These are phyloP conservation scores for Hartigia nigra DNA, from an alignment of 2,888 invertebrate genomes.

Conservation along the genomic window DNA sequence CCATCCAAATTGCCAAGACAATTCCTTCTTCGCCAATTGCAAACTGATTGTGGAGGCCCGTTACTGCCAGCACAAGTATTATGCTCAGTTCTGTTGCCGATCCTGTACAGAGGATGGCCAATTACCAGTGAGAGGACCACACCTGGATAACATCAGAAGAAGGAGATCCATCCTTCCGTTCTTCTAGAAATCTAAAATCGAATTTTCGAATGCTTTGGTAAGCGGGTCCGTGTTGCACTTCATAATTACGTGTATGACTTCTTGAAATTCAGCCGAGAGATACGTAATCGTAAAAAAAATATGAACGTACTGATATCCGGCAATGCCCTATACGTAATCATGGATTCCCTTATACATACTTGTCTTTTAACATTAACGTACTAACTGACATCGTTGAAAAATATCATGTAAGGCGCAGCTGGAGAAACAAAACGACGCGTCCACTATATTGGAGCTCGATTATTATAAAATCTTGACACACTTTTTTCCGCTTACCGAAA, in stretches of 20 bases:
- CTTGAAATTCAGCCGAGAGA: neutral
- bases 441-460: neutral
- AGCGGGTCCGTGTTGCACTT: conserved; percentile 11
- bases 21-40: conserved; percentile 90
- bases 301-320: neutral
- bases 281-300: neutral
- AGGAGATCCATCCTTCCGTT: conserved; percentile 35
- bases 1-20: conserved; percentile 87
- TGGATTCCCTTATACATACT: neutral
- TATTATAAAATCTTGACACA: neutral
- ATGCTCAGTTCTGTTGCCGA: conserved; percentile 93
- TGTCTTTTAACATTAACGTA: neutral
- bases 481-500: conserved; percentile 31
- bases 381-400: neutral
- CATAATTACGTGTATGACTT: neutral
- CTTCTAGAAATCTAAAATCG: conserved; percentile 16
- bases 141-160: conserved; percentile 57
- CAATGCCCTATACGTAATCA: neutral
- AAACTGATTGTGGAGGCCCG: conserved; percentile 84
- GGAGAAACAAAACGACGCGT: neutral
- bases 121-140: conserved; percentile 69
- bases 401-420: neutral
- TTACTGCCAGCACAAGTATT: conserved; percentile 90
- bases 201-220: conserved; percentile 11
- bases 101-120: conserved; percentile 91